Percentiles rank a stretch among this genome's conserved stretches.
Conservation (phyloP, 2,888 invertebrate genomes). For the Sarcophaga caerulescens region DNA sequence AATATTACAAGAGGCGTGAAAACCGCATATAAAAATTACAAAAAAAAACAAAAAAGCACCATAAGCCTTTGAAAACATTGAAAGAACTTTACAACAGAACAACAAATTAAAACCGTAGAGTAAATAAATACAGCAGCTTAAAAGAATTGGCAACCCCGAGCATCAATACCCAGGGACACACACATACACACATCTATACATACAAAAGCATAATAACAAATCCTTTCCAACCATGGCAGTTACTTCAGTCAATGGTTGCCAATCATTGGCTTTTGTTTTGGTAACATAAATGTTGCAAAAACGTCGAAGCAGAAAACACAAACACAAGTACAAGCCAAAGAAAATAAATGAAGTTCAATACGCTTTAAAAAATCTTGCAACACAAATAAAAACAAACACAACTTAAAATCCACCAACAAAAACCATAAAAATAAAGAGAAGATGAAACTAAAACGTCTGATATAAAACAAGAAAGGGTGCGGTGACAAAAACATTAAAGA, state of each 20-base stretch:
- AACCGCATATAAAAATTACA: constrained; percentile 12
- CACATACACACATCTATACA: not conserved
- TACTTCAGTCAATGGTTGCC: constrained; percentile 50
- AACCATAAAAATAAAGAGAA: constrained; percentile 13
- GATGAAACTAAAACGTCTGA: constrained; percentile 24
- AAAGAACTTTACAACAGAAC: constrained; percentile 36
- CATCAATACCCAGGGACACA: constrained; percentile 26
- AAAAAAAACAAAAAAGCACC: not conserved
- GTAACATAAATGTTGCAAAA: constrained; percentile 13
- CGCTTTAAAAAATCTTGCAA: constrained; percentile 34
- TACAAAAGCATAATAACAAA: not conserved
- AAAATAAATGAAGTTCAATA: constrained; percentile 40
- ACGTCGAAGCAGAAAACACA: constrained; percentile 6
- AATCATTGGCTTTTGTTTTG: constrained; percentile 60
- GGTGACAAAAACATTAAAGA: constrained; percentile 63
- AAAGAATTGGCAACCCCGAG: constrained; percentile 22
- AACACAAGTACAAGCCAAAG: constrained; percentile 13
- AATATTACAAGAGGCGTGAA: constrained; percentile 47
- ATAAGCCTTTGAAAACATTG: constrained; percentile 4
- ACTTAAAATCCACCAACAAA: not conserved
- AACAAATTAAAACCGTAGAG: constrained; percentile 52
- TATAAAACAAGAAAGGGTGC: constrained; percentile 63
- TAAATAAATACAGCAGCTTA: constrained; percentile 60
- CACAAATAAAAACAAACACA: not conserved
- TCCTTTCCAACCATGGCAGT: constrained; percentile 19